A percentile compares a stretch with the other conserved stretches of the same genome.
Evolutionary conservation across 2,113 vertebrate genomes (phyloP).

Genomic region (Apodemus speciosus): DNA sequence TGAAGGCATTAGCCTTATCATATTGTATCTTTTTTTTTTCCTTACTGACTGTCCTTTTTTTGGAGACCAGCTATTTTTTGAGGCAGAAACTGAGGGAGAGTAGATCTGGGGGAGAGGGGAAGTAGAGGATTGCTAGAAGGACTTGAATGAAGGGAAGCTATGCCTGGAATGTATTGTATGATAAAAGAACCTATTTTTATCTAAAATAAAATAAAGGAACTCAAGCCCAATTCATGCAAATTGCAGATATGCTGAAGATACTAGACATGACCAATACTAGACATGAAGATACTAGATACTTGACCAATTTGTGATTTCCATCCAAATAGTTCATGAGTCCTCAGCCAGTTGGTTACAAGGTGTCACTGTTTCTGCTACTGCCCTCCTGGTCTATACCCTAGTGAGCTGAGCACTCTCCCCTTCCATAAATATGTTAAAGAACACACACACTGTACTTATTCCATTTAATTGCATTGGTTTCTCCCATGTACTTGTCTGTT

Average conservation of each 20-base stretch:
- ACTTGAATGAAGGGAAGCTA: background rate
- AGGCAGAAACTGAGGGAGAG: background rate
- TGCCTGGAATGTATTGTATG: background rate
- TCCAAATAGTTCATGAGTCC: background rate
- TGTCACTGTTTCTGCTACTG: background rate
- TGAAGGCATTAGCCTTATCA: background rate
- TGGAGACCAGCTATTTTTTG: background rate
- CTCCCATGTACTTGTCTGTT: background rate
- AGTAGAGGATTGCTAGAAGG: background rate
- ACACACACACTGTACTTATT: accelerated
- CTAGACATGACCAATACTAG: no score
- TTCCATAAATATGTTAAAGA: no score
- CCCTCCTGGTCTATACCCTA: background rate
- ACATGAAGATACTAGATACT: background rate
- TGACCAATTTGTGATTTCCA: background rate
- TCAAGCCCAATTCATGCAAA: background rate
- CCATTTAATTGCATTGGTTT: background rate
- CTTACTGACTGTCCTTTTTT: background rate
- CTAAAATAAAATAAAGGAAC: background rate
- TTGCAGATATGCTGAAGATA: no score
- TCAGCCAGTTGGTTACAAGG: background rate
- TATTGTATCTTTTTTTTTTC: background rate
- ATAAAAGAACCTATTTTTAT: background rate
- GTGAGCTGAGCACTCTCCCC: background rate
- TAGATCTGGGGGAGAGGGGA: background rate